Percentiles rank a stretch among this genome's conserved stretches.
Conservation (phyloP, 2,888 invertebrate species). For the Protodeltote pygarga region DNA sequence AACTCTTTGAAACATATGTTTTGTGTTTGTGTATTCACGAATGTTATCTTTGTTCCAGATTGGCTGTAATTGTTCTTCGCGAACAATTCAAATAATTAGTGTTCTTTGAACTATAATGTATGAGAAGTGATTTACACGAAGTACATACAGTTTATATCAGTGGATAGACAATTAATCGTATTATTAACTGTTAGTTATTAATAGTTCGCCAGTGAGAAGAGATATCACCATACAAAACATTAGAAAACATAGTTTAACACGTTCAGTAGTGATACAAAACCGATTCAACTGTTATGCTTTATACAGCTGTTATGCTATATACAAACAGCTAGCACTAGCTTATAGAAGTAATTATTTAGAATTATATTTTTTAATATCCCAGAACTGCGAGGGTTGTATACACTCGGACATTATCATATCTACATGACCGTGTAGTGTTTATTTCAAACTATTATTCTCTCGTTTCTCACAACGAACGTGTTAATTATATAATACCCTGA, state of each 20-base stretch:
- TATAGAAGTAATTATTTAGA: too few relatives aligned
- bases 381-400: too few relatives aligned
- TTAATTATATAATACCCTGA: neutral
- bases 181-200: slow-evolving; percentile 10
- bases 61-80: slow-evolving; percentile 30
- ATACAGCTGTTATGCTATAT: too few relatives aligned
- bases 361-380: too few relatives aligned
- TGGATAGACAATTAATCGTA: slow-evolving; percentile 4
- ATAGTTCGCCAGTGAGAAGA: neutral
- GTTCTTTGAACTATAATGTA: slow-evolving; percentile 1
- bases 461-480: neutral
- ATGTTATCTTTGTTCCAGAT: slow-evolving; percentile 32
- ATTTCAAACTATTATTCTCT: neutral
- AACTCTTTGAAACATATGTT: neutral
- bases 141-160: neutral
- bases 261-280: too few relatives aligned
- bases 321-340: too few relatives aligned
- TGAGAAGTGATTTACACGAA: neutral
- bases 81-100: slow-evolving; percentile 18
- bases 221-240: neutral
- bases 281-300: too few relatives aligned
- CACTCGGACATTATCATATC: too few relatives aligned
- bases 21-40: neutral
- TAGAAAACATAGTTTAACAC: slow-evolving; percentile 1
- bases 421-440: too few relatives aligned